Evolutionary conservation across 2,113 vertebrate species (phyloP), one percentile per base, ranked within the genome.

Genomic region (Hipposideros armiger): DNA sequence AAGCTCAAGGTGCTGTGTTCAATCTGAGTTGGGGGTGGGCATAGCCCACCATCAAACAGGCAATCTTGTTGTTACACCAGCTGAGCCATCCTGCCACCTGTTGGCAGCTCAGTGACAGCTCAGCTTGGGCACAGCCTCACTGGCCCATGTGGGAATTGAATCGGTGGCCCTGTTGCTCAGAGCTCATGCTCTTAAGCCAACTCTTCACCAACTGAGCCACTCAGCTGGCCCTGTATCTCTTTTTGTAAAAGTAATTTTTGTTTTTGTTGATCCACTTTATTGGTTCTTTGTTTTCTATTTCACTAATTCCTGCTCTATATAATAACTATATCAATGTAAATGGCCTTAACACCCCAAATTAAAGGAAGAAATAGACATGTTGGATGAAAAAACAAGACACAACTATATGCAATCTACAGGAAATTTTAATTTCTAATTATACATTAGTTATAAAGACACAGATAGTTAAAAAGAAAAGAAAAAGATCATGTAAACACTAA

Each of bases 201-300:
- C 36, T 36, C 36, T 36, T 36, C 36, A 36, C 36, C 36, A 36
- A 36, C 36, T 36, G 36, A 36, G 36, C 36, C 36, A 36, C 36
- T 36, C 36, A 36, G 36, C 36, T 36, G 36, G 36, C 36, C 36
- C 19, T 80, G 58, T 36, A 86, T 52, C 52, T 58, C 67, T 94
- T 91, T 87, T 78, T 60, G 60, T 86, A 76, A 94, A 87, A 64
- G 26, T 15, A 77, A n/a, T 26, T 87, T 91, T 80, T 86, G 7
- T 50, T 87, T 42, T 40, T 74, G 15, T 67, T 66, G 28, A 70
- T 87, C 45, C 6, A 64, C 5, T 56, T 82, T 73, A 52, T 58
- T 82, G 52, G 22, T 69, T 94, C 36, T 64, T 94, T 87, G 40
- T 56, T 85, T 88, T 77, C 22, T 82, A 47, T 83, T 93, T 93